These are phyloP conservation scores for Lepilemur septentrionalis DNA, from an alignment of 2,797 vertebrate species.

Conservation along the genomic window DNA sequence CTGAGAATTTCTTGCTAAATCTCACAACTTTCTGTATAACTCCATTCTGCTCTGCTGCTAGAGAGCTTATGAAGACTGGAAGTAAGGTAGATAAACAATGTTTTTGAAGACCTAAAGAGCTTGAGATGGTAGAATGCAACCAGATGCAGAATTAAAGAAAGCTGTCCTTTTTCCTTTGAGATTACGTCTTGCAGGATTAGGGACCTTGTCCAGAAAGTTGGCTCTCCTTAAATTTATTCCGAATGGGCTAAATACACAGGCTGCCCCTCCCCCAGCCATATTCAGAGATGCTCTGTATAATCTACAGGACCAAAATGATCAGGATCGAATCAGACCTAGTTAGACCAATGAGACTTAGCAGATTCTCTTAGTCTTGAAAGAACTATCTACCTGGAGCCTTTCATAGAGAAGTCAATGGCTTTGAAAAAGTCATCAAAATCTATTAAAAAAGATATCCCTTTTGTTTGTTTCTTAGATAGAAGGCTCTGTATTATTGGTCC, in stretches of 20 bases:
- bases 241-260: background rate
- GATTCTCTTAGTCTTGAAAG: background rate
- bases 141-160: background rate
- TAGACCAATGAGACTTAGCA: background rate
- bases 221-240: background rate
- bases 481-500: background rate
- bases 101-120: background rate
- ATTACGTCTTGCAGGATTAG: background rate
- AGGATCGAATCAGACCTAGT: background rate
- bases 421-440: conserved; percentile 13
- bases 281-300: background rate
- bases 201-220: background rate
- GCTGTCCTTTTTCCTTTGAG: background rate
- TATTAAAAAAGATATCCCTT: background rate
- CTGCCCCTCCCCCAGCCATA: background rate
- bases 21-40: background rate
- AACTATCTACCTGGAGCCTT: background rate
- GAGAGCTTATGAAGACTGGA: background rate
- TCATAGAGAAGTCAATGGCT: conserved; percentile 15
- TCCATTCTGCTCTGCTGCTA: background rate
- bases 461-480: conserved; percentile 15
- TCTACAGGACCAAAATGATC: background rate
- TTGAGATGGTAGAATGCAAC: background rate
- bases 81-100: background rate
- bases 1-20: conserved; percentile 1